phyloP scores from a whole-genome alignment of 2,797 vertebrate species.

The Eleutherodactylus coqui region DNA sequence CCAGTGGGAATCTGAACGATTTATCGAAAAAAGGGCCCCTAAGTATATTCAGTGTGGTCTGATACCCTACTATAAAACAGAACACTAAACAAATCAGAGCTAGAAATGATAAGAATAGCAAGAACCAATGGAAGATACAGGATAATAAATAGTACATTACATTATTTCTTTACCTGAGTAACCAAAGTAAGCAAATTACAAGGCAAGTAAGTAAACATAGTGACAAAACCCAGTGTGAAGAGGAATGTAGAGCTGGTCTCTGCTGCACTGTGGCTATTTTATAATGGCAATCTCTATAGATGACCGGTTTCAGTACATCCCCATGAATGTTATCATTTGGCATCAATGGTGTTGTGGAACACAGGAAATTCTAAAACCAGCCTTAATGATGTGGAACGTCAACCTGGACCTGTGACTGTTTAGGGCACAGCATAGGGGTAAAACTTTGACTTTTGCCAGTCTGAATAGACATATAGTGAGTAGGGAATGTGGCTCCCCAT shows the following conservation, averaged over 20 bases:
- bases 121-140: conserved; percentile 67
- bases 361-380: neutral
- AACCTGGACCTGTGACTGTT: neutral
- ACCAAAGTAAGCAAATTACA: conserved; percentile 75
- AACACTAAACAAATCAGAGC: conserved; percentile 31
- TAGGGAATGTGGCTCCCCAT: neutral
- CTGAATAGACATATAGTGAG: neutral
- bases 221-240: conserved; percentile 68
- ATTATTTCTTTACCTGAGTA: conserved; percentile 74
- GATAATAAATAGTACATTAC: conserved; percentile 61
- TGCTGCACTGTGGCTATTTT: conserved; percentile 63
- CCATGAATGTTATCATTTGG: neutral
- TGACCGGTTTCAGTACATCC: neutral
- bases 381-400: neutral
- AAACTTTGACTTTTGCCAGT: neutral
- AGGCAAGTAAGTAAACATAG: conserved; percentile 70
- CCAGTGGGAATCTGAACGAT: no score
- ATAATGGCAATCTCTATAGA: neutral
- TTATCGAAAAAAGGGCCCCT: no score
- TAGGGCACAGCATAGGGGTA: neutral
- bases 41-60: conserved; percentile 63
- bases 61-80: conserved; percentile 38
- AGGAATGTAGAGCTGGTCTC: conserved; percentile 68
- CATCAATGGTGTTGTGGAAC: neutral
- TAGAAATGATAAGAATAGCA: conserved; percentile 45